A percentile compares a stretch with the other conserved stretches of the same genome.
phyloP scores from a whole-genome alignment of 2,113 vertebrate species.

The Microtus richardsoni region DNA sequence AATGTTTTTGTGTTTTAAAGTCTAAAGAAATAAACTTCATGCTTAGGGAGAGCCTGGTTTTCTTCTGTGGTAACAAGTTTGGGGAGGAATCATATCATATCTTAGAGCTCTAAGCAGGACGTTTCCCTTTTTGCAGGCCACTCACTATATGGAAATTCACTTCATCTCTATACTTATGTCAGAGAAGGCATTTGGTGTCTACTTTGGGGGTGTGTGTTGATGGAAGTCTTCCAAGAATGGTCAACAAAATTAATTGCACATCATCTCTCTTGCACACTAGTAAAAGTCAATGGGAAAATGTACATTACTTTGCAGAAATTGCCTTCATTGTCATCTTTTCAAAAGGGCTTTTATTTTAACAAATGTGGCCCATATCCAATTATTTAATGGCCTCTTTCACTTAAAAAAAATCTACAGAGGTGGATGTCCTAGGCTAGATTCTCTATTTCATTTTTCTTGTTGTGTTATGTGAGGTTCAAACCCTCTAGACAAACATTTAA shows the following conservation, averaged over 20 bases:
- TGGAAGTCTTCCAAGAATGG: slow-evolving; percentile 60
- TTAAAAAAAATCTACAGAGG: slow-evolving; percentile 22
- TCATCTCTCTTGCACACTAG: slow-evolving; percentile 40
- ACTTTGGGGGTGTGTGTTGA: slow-evolving; percentile 23
- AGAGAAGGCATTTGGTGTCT: slow-evolving; percentile 50
- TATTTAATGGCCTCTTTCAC: slow-evolving; percentile 59
- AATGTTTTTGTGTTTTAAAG: slow-evolving; percentile 42
- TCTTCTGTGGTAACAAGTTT: slow-evolving; percentile 13
- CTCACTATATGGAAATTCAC: slow-evolving; percentile 25
- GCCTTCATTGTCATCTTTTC: slow-evolving; percentile 53
- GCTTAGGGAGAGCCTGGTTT: slow-evolving; percentile 14
- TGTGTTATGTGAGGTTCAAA: slow-evolving; percentile 25
- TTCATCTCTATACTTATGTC: not conserved
- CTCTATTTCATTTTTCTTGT: slow-evolving; percentile 51
- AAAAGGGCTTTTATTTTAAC: slow-evolving; percentile 63
- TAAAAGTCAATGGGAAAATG: slow-evolving; percentile 36
- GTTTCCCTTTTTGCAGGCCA: not conserved
- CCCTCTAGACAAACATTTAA: slow-evolving; percentile 43
- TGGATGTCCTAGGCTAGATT: slow-evolving; percentile 26
- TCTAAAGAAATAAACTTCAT: slow-evolving; percentile 29
- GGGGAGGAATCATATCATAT: not conserved
- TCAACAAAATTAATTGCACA: slow-evolving; percentile 65
- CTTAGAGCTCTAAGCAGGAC: not conserved
- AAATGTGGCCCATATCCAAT: slow-evolving; percentile 30
- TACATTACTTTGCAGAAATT: slow-evolving; percentile 60